Base-by-base conservation (phyloP, 2,797 vertebrate species). In the Peromyscus melanophrys region DNA sequence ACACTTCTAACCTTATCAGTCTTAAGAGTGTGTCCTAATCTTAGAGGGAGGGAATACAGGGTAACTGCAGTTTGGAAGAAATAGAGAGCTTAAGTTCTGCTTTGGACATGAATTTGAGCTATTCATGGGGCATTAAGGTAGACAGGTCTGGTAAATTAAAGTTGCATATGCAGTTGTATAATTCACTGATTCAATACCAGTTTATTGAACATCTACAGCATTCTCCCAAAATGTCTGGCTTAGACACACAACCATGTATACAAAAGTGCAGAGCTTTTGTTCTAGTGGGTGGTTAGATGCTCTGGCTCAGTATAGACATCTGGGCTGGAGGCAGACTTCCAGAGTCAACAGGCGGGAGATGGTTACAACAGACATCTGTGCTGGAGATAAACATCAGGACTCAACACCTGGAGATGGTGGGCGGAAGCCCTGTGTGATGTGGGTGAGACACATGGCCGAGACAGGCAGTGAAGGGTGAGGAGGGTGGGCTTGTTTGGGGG, bases 341-440 rank as follows among this genome's bases (percentile, higher is more conserved):
- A 71, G 85, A 73, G 34, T 88, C 85, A 88, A 73, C 85, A 88
- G 69, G 25, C 67, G 57, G 52, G 52, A 43, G 69, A 75, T 57
- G 49, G 69, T 75, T 87, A 87, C 85, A 71, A 73, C 55, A 87
- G 67, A 87, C 67, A 73, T 87, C 67, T 87, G 85, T 55, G 65
- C n/a, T 52, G 4, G 31, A 76, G 57, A 87, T 12, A 77, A 75
- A 61, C 29, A 40, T 92, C 88, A 61, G 21, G 31, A 77, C n/a
- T 89, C 25, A 69, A 55, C 73, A 90, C 61, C 23, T 92, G 65
- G 65, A 93, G 46, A 16, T 6, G 27, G 82, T 40, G 65, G 59
- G n/a, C 0, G 40, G 61, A 91, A 25, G 80, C 65, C 57, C 46
- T 46, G 6, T 0, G 16, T 71, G 23, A 40, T 21, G 4, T 85